Evolutionary conservation across 2,797 vertebrate species (phyloP).

Genomic region (Alca torda): DNA sequence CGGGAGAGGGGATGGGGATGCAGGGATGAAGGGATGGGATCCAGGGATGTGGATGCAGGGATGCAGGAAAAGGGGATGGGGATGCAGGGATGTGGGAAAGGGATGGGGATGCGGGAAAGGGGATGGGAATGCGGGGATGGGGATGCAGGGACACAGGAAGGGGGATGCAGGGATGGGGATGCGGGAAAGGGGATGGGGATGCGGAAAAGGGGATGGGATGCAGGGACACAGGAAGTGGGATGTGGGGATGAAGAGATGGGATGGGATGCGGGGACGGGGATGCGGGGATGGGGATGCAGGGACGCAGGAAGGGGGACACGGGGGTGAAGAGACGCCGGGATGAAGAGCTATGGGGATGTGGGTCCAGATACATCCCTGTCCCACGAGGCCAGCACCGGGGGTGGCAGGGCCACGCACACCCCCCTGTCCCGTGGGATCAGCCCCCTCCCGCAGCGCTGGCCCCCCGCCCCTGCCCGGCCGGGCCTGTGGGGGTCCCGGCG

Average conservation of each 20-base stretch:
- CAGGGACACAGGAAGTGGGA: no score
- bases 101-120: background rate
- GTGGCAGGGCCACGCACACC: rapidly evolving
- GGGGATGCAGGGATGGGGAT: background rate
- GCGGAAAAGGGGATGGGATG: no score
- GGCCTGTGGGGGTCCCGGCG: background rate
- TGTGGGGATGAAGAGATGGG: background rate
- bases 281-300: no score
- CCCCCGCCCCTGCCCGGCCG: background rate
- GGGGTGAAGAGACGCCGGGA: background rate
- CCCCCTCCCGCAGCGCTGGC: background rate
- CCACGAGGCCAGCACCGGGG: background rate
- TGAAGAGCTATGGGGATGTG: background rate
- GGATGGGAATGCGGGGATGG: background rate
- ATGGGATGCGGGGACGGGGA: background rate
- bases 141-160: no score
- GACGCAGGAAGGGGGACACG: background rate
- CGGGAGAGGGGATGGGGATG: no score
- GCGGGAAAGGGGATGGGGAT: no score
- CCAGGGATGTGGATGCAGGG: no score
- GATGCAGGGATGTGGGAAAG: no score
- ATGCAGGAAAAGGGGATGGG: no score
- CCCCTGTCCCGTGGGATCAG: background rate
- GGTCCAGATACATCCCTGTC: background rate
- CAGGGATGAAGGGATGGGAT: no score